A percentile compares a stretch with the other conserved stretches of the same genome.
Evolutionary conservation across 2,113 vertebrate species (phyloP).

Genomic region (Coturnix japonica): DNA sequence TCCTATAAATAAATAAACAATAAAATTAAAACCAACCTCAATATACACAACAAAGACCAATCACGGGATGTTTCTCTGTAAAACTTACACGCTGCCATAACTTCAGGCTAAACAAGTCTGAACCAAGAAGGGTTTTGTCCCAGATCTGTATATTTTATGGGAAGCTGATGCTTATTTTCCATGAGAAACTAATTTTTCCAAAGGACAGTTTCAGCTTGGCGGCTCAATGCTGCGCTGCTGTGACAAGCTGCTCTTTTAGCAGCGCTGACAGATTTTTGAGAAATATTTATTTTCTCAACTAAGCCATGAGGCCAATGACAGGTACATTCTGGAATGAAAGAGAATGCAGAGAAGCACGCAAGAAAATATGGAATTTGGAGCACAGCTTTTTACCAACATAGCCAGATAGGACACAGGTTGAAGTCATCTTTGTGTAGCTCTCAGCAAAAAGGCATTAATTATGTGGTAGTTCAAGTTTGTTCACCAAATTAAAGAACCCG

Average conservation of each 20-base stretch:
- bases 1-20: neutral
- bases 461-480: neutral
- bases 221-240: neutral
- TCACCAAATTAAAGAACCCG: neutral
- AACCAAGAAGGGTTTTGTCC: constrained; percentile 60
- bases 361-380: neutral
- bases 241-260: constrained; percentile 58
- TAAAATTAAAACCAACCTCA: neutral
- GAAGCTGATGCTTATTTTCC: constrained; percentile 65
- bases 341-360: neutral
- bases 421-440: neutral
- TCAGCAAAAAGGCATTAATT: neutral
- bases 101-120: constrained; percentile 64
- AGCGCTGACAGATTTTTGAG: neutral
- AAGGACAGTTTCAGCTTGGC: constrained; percentile 35
- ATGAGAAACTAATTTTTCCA: constrained; percentile 59
- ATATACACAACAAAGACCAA: neutral
- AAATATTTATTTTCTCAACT: constrained; percentile 56
- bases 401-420: neutral
- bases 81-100: constrained; percentile 7
- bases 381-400: neutral
- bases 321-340: constrained; percentile 26
- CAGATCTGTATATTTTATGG: constrained; percentile 47
- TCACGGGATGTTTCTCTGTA: neutral
- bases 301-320: constrained; percentile 37